phyloP scores from a whole-genome alignment of 2,888 invertebrate species.

The Drosophila hamatofila region DNA sequence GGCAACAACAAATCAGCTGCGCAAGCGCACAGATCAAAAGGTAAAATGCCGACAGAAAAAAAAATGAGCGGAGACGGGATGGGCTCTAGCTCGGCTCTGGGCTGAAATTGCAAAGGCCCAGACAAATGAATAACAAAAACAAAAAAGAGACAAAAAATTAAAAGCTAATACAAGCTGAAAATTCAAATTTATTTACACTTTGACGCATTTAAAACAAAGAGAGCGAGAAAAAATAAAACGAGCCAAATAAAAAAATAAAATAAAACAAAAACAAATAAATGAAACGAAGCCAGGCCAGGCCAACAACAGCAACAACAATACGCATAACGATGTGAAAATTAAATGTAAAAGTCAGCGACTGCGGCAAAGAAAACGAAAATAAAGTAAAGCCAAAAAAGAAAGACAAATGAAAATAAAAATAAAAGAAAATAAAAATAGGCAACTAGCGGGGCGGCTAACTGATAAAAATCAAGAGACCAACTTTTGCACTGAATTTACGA shows the following conservation, averaged over 20 bases:
- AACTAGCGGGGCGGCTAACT: slow-evolving; percentile 61
- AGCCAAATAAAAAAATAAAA: slow-evolving; percentile 23
- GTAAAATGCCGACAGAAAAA: slow-evolving; percentile 60
- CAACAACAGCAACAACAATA: slow-evolving; percentile 42
- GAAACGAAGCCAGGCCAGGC: slow-evolving; percentile 56
- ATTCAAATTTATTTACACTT: slow-evolving; percentile 82
- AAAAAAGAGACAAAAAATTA: slow-evolving; percentile 47
- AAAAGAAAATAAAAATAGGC: slow-evolving; percentile 50
- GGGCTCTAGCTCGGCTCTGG: slow-evolving; percentile 36
- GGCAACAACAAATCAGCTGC: slow-evolving; percentile 78
- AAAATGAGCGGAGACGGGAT: slow-evolving; percentile 11
- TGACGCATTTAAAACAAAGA: slow-evolving; percentile 81
- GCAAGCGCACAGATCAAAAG: slow-evolving; percentile 81
- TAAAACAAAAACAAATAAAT: slow-evolving; percentile 69
- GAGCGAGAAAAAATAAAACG: slow-evolving; percentile 59
- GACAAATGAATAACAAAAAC: slow-evolving; percentile 17
- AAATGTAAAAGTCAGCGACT: slow-evolving; percentile 56
- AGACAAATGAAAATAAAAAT: slow-evolving; percentile 5
- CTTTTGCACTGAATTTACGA: slow-evolving; percentile 81
- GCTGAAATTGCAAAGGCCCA: slow-evolving; percentile 61
- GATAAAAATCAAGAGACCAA: slow-evolving; percentile 69
- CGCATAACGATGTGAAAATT: slow-evolving; percentile 79
- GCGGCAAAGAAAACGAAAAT: slow-evolving; percentile 43
- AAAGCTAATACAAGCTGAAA: slow-evolving; percentile 81
- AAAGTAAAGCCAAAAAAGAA: slow-evolving; percentile 4